Percentiles rank a stretch among this genome's conserved stretches.
phyloP scores from a whole-genome alignment of 2,113 vertebrate genomes.

The Galbula dea region DNA sequence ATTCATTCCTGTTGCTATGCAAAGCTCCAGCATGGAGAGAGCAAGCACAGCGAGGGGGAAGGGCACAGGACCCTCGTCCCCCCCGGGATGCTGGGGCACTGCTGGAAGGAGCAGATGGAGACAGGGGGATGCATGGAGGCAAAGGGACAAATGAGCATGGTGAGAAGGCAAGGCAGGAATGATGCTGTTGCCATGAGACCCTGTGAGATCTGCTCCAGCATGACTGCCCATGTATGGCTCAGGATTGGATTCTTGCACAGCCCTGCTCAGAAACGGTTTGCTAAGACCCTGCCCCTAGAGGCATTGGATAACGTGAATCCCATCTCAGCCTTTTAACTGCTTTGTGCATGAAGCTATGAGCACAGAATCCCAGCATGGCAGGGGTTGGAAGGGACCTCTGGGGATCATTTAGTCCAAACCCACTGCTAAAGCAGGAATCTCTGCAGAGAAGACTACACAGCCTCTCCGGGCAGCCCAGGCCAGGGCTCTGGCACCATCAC shows the following conservation, averaged over 20 bases:
- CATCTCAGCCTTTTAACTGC: not conserved
- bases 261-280: not conserved
- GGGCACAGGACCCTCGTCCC: not conserved
- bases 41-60: not conserved
- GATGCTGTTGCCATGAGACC: not conserved
- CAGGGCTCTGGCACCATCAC: no score
- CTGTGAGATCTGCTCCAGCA: not conserved
- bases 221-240: not conserved
- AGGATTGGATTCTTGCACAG: not conserved
- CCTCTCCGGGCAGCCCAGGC: no score
- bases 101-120: conserved; percentile 13
- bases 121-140: not conserved
- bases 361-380: no score
- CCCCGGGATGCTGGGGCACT: not conserved
- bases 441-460: no score
- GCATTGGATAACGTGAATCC: rapidly evolving
- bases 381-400: no score
- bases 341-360: rapidly evolving
- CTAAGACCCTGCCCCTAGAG: not conserved
- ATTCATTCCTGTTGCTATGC: not conserved
- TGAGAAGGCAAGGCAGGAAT: not conserved
- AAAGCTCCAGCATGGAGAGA: not conserved
- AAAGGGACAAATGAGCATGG: not conserved
- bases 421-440: no score
- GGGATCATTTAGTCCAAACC: no score